Evolutionary conservation across 2,888 invertebrate species (phyloP), one percentile per base, ranked within the genome.

Genomic region (Branchinecta sandiegonensis): DNA sequence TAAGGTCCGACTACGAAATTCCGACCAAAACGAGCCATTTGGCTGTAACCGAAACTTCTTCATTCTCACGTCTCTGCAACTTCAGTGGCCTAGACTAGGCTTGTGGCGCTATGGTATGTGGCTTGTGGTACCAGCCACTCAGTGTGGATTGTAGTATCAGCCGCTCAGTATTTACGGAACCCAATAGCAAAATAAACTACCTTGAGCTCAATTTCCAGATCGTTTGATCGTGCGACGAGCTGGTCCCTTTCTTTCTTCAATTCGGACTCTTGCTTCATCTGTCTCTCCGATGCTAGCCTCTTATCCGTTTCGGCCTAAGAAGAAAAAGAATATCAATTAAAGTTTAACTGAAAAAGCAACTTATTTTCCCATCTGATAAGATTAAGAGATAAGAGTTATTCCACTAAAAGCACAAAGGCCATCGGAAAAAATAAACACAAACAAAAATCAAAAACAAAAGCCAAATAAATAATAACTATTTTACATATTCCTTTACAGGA

Each of bases 261-360:
- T 37, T 75, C 71, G 65, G 71, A 70, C 72, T 76, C 73, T 70
- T 71, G 69, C 74, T 81, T 82, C 72, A 83, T 82, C 48, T 80
- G 78, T 77, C 83, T 82, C 70, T 82, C 79, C 72, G 85, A 84
- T 65, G 80, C 82, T 73, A 86, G 85, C 48, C 84, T 78, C 73
- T 86, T 86, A 72, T 86, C 87, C 68, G 79, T 84, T 75, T 81
- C 85, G 6, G 72, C 65, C 73, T 73, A 65, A 13, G 23, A 50
- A 56, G 69, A 67, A 48, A n/a, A 12, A 14, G 64, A 13, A 67
- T 56, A 37, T 4, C 37, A 37, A 37, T 37, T 4, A 23, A 1
- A 23, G 23, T 2, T 23, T 23, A 23, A 23, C 23, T 23, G 23
- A 23, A 23, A 23, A 23, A 3, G 23, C 23, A 23, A 23, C 23